Base-by-base conservation (phyloP, 2,797 vertebrate genomes). In the Nothura maculosa region DNA sequence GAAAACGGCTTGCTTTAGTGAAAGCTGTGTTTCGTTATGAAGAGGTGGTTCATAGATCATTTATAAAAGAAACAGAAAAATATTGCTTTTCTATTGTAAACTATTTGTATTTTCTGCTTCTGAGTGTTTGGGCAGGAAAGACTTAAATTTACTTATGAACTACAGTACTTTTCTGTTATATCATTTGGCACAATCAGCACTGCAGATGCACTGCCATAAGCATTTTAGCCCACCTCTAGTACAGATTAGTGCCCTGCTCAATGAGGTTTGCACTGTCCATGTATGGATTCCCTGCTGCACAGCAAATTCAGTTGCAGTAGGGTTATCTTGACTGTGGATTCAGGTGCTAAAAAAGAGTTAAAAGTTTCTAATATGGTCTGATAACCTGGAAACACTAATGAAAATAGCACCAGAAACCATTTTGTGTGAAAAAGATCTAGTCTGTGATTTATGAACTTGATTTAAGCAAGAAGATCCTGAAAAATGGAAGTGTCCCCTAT, bases 11-110 rank as follows among this genome's bases (percentile, higher is more conserved):
- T 82, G 40, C 22, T 90, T 90, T 24, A 74, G 34, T 68, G 74
- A 79, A 83, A 94, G 75, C 10, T 74, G 16, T 3, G 16, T 60
- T 92, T 77, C 58, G 20, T 85, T 64, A 81, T 60, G 91, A 94
- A 83, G 4, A 76, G 34, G 34, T 30, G 77, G 45, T 34, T 45
- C 21, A 62, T 40, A 85, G 36, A 19, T 86, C 47, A 87, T 73
- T 95, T 74, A 19, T 77, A 87, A 73, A 87, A 89, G 32, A 87
- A 81, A 69, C 54, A 54, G 2, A 12, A 76, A 85, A 91, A 21
- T 60, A 63, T 43, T 89, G 2, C 27, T 69, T 74, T 36, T 42
- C 13, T 67, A 10, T 20, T 73, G 50, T 42, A 63, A 78, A 54
- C 52, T 75, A 76, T 36, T 32, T 85, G 7, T 60, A n/a, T 63